Base-by-base conservation (phyloP, 2,797 vertebrate genomes). In the Peromyscus attwateri region DNA sequence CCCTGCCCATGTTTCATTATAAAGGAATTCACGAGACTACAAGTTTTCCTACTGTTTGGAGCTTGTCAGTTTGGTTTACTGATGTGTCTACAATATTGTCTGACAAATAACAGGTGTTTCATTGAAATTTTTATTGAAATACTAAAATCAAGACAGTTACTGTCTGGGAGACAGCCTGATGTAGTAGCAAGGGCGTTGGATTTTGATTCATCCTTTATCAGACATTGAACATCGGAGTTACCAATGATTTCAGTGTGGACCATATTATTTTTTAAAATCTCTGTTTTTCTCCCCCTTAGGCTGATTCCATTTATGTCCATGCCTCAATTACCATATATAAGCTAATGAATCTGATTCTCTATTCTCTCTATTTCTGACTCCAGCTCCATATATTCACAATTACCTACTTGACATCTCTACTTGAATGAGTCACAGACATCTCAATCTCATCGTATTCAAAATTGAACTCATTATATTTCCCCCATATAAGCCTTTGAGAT, bases 391-490 rank as follows among this genome's bases (percentile, higher is more conserved):
- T 79, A 92, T 79, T 96, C 43, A 90, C 60, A 92, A 80, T 94
- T 83, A 92, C 64, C 21, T 94, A 73, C 87, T 95, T 92, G 37
- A 83, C 43, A 95, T 64, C 49, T 89, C 62, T 57, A 43, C 62
- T 89, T 95, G 75, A 96, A 60, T 97, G 80, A 94, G 49, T 84
- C 80, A 95, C 11, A 89, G 90, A 25, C 37, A 93, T 19, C 75
- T 89, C 49, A 95, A 92, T 82, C 46, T 96, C 60, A 94, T 89
- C 80, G 96, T 92, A 91, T 82, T 95, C 89, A 91, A 89, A 96
- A 89, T 64, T 87, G 79, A 94, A 87, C 79, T 95, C 79, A 89
- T 95, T 95, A 64, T 94, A 64, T 93, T 92, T 82, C 17, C 46
- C 31, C 16, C 62, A 52, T 80, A 94, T 84, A 37, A 66, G 31